Evolutionary conservation across 2,113 vertebrate species (phyloP).

Genomic region (Herpetotheres cachinnans): DNA sequence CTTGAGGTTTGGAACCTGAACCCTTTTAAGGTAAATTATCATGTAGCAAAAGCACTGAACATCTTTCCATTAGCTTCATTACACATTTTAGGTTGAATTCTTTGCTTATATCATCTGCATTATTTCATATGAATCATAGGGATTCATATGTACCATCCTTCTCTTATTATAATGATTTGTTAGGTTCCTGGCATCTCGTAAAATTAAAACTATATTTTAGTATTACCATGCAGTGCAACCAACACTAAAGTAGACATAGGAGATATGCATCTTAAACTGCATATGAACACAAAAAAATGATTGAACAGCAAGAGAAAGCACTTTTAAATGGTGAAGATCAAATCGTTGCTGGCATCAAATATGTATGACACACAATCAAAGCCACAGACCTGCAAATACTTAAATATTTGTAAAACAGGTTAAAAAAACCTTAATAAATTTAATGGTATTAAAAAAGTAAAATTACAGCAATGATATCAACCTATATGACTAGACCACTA

Average conservation of each 20-base stretch:
- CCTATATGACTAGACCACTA: neutral
- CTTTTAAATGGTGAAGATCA: neutral
- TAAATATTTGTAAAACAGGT: neutral
- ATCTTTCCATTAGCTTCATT: neutral
- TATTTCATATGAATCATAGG: neutral
- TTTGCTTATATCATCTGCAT: neutral
- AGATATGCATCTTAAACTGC: neutral
- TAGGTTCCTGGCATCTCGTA: neutral
- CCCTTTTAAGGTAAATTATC: neutral
- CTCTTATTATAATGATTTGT: neutral
- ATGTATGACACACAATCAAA: neutral
- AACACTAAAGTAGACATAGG: neutral
- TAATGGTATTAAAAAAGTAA: neutral
- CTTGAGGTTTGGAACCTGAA: neutral
- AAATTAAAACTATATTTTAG: conserved; percentile 24
- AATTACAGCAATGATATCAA: neutral
- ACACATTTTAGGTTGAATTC: neutral
- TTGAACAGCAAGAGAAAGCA: neutral
- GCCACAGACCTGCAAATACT: neutral
- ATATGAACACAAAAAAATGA: neutral
- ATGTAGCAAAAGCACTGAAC: neutral
- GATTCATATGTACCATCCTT: neutral
- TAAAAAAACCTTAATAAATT: neutral
- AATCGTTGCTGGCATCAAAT: neutral
- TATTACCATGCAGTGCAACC: neutral